These are phyloP conservation scores for Chloromyia formosa DNA, from an alignment of 2,888 invertebrate species.

Conservation along the genomic window DNA sequence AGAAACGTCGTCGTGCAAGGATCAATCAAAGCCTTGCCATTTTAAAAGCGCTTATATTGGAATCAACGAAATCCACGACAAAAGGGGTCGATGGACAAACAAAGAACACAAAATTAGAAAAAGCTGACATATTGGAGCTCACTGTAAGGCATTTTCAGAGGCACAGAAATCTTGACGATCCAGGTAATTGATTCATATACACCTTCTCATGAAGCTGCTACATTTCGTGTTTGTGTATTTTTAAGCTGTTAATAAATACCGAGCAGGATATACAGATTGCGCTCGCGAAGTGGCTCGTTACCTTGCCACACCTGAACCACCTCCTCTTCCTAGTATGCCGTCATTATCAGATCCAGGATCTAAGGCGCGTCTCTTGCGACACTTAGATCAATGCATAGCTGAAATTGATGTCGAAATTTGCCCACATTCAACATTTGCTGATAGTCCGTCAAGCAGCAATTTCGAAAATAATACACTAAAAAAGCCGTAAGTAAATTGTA, in stretches of 20 bases:
- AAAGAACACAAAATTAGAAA: constrained; percentile 84
- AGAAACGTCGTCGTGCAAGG: constrained; percentile 76
- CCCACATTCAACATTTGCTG: constrained; percentile 57
- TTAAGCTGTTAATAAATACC: constrained; percentile 62
- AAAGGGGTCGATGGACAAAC: constrained; percentile 67
- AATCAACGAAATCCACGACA: constrained; percentile 69
- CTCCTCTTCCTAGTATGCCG: constrained; percentile 62
- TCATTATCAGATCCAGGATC: constrained; percentile 67
- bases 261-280: constrained; percentile 73
- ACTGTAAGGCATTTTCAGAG: constrained; percentile 83
- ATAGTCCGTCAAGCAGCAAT: constrained; percentile 60
- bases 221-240: background rate
- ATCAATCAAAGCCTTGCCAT: constrained; percentile 80
- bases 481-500: constrained; percentile 52
- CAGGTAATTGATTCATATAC: constrained; percentile 59
- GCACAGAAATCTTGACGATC: constrained; percentile 74
- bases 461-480: constrained; percentile 56
- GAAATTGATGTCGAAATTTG: constrained; percentile 70
- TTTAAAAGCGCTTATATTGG: constrained; percentile 75
- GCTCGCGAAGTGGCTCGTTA: constrained; percentile 68
- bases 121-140: constrained; percentile 81
- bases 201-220: background rate
- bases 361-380: constrained; percentile 68
- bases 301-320: constrained; percentile 62
- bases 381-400: constrained; percentile 70